Evolutionary conservation across 2,888 invertebrate species (phyloP).

Genomic region (Ophion ellenae): DNA sequence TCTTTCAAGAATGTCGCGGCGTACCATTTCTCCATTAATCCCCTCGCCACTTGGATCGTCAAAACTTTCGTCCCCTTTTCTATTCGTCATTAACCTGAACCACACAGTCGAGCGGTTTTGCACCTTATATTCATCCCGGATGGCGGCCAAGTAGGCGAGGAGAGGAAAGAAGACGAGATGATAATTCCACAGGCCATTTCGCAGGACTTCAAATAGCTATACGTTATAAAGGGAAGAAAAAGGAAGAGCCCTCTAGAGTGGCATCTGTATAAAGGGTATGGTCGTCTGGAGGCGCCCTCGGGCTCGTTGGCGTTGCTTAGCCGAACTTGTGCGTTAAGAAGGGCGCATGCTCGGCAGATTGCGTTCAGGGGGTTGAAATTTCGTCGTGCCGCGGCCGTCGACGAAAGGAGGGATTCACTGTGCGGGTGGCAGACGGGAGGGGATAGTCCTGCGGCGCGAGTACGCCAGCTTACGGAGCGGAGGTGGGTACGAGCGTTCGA

Average conservation of each 20-base stretch:
- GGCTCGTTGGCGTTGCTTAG: conserved; percentile 70
- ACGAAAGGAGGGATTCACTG: conserved; percentile 62
- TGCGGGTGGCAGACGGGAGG: conserved; percentile 17
- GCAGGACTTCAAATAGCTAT: conserved; percentile 12
- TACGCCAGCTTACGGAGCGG: conserved; percentile 60
- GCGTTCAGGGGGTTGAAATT: conserved; percentile 29
- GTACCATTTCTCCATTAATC: not conserved
- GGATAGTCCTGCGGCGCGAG: conserved; percentile 47
- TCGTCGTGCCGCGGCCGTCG: conserved; percentile 38
- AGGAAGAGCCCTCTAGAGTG: conserved; percentile 10
- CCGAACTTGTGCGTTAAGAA: conserved; percentile 67
- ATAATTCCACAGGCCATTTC: conserved; percentile 45
- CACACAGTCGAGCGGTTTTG: not conserved
- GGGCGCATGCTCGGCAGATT: conserved; percentile 69
- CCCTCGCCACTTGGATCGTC: not conserved
- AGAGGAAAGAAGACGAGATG: conserved; percentile 10
- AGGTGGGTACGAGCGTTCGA: conserved; percentile 21
- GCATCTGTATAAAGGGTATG: not conserved
- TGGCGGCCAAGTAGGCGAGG: not conserved
- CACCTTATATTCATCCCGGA: conserved; percentile 14
- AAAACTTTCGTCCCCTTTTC: not conserved
- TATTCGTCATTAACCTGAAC: not conserved
- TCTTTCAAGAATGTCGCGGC: too few relatives aligned
- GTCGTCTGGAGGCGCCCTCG: conserved; percentile 78
- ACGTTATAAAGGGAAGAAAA: not conserved